Percentiles rank a stretch among this genome's conserved stretches.
These are phyloP conservation scores for Bothrops jararaca DNA, from an alignment of 2,113 vertebrate genomes.

Conservation along the genomic window DNA sequence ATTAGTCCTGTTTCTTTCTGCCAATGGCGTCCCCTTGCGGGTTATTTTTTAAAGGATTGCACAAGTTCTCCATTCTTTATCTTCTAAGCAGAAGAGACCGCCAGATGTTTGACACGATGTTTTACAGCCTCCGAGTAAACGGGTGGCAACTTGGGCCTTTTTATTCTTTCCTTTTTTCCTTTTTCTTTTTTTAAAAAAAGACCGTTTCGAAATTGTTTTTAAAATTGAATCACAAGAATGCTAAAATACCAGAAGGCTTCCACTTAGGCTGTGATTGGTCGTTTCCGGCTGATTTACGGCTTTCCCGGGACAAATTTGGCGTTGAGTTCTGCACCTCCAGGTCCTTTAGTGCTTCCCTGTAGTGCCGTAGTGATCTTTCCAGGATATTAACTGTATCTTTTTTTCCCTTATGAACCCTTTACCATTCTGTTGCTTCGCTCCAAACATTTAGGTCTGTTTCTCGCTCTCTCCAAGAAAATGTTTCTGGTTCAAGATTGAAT, in stretches of 20 bases:
- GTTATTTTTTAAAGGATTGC: not conserved
- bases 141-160: not conserved
- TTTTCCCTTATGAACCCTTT: not conserved
- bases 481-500: not conserved
- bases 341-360: not conserved
- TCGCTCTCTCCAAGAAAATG: conserved; percentile 43
- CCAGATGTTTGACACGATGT: not conserved
- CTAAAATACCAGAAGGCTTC: not conserved
- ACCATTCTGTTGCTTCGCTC: not conserved
- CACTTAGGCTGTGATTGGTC: not conserved
- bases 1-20: not conserved
- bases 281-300: not conserved
- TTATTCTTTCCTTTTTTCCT: not conserved
- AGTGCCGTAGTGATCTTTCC: not conserved
- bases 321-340: not conserved
- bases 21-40: not conserved
- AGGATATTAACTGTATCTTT: not conserved
- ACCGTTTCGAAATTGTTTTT: not conserved
- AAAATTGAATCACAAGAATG: not conserved
- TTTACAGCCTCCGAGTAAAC: not conserved
- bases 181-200: too few relatives aligned
- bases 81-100: not conserved
- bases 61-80: not conserved
- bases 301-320: not conserved
- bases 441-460: not conserved